Conservation (phyloP, 1,140 invertebrate genomes). For the Littorina saxatilis region DNA sequence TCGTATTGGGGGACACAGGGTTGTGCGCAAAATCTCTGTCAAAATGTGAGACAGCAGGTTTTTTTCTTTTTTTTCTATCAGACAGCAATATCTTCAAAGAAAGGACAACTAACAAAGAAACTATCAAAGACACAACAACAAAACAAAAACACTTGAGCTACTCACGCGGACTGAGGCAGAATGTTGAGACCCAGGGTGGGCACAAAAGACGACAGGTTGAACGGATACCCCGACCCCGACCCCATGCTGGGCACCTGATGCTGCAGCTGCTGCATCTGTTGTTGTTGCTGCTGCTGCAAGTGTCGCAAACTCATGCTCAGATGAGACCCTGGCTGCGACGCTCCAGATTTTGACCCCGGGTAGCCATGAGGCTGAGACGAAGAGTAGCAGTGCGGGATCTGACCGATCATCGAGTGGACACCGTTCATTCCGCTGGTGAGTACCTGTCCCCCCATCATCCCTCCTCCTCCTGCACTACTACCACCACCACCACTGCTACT, state of each 20-base stretch:
- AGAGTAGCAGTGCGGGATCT: neutral
- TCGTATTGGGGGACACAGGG: too few relatives aligned
- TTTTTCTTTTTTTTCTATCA: too few relatives aligned
- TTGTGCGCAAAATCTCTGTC: too few relatives aligned
- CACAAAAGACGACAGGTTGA: constrained; percentile 1
- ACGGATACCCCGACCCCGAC: neutral
- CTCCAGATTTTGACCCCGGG: neutral
- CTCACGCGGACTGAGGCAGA: constrained; percentile 14
- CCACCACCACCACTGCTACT: too few relatives aligned
- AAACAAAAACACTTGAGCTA: neutral
- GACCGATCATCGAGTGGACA: neutral
- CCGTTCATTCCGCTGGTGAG: neutral
- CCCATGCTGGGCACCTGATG: neutral
- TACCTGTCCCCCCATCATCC: neutral
- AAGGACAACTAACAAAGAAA: too few relatives aligned
- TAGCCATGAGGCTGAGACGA: neutral
- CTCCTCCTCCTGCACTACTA: neutral
- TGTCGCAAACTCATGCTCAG: neutral
- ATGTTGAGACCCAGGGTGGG: constrained; percentile 29
- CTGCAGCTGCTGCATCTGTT: neutral
- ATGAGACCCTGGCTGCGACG: neutral
- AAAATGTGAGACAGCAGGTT: too few relatives aligned
- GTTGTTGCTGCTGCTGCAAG: neutral
- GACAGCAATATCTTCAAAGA: too few relatives aligned
- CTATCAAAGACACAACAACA: too few relatives aligned